Base-by-base conservation (phyloP, 2,888 invertebrate genomes). In the Stenolophus ochropezus region DNA sequence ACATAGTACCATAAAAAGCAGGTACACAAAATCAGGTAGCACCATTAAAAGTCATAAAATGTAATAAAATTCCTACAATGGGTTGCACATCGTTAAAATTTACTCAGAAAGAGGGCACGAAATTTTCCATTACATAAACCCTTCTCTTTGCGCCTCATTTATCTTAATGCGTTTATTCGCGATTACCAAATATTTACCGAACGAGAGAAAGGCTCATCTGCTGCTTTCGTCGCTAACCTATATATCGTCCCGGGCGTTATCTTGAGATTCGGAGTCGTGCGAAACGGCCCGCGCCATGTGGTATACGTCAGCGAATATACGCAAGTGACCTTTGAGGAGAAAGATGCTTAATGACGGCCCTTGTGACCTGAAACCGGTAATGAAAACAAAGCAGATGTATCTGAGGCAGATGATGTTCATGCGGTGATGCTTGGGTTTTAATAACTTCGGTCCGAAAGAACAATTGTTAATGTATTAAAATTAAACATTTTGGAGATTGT, bases 331-430 rank as follows among this genome's bases (percentile, higher is more conserved):
- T 73, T 73, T 73, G n/a, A 73, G 73, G 73, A 49, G 73, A 73
- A 73, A 73, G 49, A 51, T 73, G 49, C 21, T 71, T 79, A 79
- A 79, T 33, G 79, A 71, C 56, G 51, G 79, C 79, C 79, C 79
- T 79, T 79, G 65, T 42, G 79, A 71, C 79, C 79, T 79, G 25
- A 79, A 79, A 49, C 16, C 71, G 73, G 73, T 23, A 33, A 18
- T 69, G 65, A 69, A 69, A 69, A 69, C 65, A 69, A 69, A 69
- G 61, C 21, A 14, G 65, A 69, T 33, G n/a, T 25, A 42, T 56
- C 20, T 20, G 53, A 1, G 49, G n/a, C n/a, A 4, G 49, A 49
- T 49, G 49, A 8, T 49, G n/a, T 1, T 49, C 3, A 49, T 49
- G 49, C 14, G 2, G 1, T 42, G 49, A 49, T 49, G 18, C 18